phyloP scores from a whole-genome alignment of 2,888 invertebrate species.

The Alloplasta piceator region DNA sequence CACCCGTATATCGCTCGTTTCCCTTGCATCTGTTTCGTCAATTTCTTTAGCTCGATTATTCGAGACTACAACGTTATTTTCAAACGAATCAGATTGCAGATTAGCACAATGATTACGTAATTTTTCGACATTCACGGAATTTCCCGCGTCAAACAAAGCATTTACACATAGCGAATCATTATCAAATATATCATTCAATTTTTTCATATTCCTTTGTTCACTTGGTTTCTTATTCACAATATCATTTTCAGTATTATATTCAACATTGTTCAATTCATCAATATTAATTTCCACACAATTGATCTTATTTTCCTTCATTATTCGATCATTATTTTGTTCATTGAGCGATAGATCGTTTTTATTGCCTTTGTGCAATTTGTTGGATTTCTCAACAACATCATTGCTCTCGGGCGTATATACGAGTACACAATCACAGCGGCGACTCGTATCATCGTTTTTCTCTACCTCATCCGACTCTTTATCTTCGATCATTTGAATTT shows the following conservation, averaged over 20 bases:
- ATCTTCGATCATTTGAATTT: no score
- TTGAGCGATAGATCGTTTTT: no score
- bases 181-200: neutral
- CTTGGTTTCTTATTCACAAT: neutral
- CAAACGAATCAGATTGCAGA: constrained; percentile 48
- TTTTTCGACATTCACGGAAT: neutral
- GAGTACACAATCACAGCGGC: no score
- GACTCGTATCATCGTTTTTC: no score
- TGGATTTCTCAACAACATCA: no score
- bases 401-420: no score
- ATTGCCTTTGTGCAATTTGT: no score
- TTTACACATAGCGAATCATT: neutral
- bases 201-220: neutral
- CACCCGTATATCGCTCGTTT: neutral
- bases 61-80: constrained; percentile 69
- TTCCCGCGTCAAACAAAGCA: neutral
- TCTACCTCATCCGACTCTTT: no score
- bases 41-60: constrained; percentile 72
- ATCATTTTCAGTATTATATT: neutral
- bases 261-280: no score
- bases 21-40: constrained; percentile 70
- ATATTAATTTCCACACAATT: no score
- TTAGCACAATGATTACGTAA: neutral
- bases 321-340: no score
- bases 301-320: neutral